phyloP scores from a whole-genome alignment of 2,113 vertebrate genomes.

The Dicentrarchus labrax region DNA sequence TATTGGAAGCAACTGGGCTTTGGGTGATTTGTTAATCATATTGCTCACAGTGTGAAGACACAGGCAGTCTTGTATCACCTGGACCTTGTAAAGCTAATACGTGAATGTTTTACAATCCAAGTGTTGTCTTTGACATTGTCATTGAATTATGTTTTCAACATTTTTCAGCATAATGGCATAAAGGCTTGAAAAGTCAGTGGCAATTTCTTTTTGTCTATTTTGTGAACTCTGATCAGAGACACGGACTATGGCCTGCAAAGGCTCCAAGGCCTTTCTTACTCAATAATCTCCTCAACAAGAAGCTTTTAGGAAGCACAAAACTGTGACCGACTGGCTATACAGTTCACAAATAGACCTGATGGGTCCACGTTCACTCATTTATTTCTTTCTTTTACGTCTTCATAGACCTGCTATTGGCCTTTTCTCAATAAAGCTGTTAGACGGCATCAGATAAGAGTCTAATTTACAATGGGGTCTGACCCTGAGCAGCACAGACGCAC shows the following conservation, averaged over 20 bases:
- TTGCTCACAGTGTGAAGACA: not conserved
- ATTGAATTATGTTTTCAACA: no score
- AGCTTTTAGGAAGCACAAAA: constrained; percentile 14
- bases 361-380: not conserved
- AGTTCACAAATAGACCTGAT: not conserved
- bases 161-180: not conserved
- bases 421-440: constrained; percentile 36
- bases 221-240: no score
- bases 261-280: not conserved
- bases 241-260: not conserved
- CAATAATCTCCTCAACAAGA: constrained; percentile 8
- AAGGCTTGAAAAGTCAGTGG: no score
- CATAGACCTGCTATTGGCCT: constrained; percentile 4
- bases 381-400: constrained; percentile 25
- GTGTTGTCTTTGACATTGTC: no score
- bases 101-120: no score
- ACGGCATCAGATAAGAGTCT: constrained; percentile 34
- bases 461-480: constrained; percentile 41
- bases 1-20: no score
- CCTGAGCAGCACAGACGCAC: constrained; percentile 13
- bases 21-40: not conserved
- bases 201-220: no score
- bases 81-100: not conserved
- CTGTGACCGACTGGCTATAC: not conserved
- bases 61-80: not conserved